A percentile compares a stretch with the other conserved stretches of the same genome.
These are phyloP conservation scores for Strigops habroptila DNA, from an alignment of 2,113 vertebrate genomes.

Conservation along the genomic window DNA sequence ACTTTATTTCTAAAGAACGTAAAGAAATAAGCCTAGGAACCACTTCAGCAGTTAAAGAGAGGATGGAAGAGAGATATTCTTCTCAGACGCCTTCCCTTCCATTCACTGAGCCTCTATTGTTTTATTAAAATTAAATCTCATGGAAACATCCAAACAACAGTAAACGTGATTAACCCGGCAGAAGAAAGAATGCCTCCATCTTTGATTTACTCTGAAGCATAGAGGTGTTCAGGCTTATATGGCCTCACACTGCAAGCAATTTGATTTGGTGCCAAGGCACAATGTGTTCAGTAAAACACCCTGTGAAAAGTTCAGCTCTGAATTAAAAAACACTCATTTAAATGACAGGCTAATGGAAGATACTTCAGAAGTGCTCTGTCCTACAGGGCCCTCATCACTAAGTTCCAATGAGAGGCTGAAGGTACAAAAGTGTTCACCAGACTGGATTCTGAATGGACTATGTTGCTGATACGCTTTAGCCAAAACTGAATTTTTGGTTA, in stretches of 20 bases:
- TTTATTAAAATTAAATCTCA: neutral
- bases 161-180: neutral
- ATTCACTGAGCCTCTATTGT: neutral
- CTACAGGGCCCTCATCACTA: conserved; percentile 38
- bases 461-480: neutral
- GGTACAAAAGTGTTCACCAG: neutral
- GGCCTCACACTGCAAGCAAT: neutral
- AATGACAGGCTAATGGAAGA: neutral
- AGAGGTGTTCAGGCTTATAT: neutral
- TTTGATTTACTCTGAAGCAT: neutral
- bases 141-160: neutral
- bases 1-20: neutral
- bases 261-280: neutral
- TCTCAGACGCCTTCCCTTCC: neutral
- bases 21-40: neutral
- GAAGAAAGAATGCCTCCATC: neutral
- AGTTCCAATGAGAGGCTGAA: neutral
- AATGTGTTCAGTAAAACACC: neutral
- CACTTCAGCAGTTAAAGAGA: neutral
- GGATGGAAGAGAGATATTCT: neutral
- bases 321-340: neutral
- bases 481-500: neutral
- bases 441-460: neutral
- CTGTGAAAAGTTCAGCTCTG: conserved; percentile 6
- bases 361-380: neutral